Evolutionary conservation across 2,888 invertebrate genomes (phyloP), one percentile per base, ranked within the genome.

Genomic region (Hemaris fuciformis): DNA sequence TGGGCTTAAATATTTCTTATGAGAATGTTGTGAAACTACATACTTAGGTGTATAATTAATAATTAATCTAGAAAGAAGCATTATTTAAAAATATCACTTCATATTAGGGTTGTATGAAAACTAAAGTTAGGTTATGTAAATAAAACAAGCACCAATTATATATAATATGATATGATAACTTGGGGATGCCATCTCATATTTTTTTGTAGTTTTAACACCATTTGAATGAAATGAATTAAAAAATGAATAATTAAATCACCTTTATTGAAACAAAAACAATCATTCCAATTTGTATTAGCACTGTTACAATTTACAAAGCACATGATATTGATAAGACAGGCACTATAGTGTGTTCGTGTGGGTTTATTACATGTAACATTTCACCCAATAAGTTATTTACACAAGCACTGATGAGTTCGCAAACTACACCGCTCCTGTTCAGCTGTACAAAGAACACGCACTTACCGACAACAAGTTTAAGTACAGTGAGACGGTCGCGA

Each of bases 381-480:
- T n/a, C 43, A 59, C 18, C 27, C 57, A 38, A 34, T 57, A 57
- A 22, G 46, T 46, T 59, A 46, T 38, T 18, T 27, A 59, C 38
- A 45, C 46, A 22, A 59, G 23, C 59, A 48, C 38, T 13, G 22
- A 53, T 53, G 53, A 53, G 18, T 31, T 53, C 18, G 38, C 46
- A 59, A 59, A 59, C 46, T 46, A 46, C 46, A 59, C 34, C 46
- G 46, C 23, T 59, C 34, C 38, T 48, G 34, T 42, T 64, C 70
- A 66, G 66, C 66, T 70, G 68, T 67, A 65, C 66, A 65, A 66
- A 66, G 62, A 66, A 57, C 62, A 65, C 45, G 23, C 41, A 62
- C 59, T 23, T 64, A 59, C 20, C 41, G 59, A 61, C 63, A 48
- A 46, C 59, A 46, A 59, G 34, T 34, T 34, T 59, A 38, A 18